Percentiles rank a stretch among this genome's conserved stretches.
Evolutionary conservation across 2,113 vertebrate species (phyloP).

Genomic region (Lampris megalopsis): DNA sequence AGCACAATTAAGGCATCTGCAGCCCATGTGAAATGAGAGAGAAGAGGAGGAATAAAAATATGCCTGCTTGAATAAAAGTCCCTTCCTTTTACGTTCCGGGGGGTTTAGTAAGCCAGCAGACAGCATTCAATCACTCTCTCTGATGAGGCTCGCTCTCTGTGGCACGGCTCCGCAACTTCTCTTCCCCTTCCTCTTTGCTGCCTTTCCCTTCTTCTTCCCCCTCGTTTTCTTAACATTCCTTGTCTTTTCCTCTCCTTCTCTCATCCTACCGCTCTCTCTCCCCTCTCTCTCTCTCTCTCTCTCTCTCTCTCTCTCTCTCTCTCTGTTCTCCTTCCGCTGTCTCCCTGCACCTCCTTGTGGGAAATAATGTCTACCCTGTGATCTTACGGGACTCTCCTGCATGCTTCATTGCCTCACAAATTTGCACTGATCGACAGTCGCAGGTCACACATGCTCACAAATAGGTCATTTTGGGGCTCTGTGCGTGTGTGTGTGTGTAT

Average conservation of each 20-base stretch:
- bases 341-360: not conserved
- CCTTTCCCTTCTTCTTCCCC: conserved; percentile 43
- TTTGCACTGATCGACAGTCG: conserved; percentile 72
- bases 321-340: not conserved
- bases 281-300: not conserved
- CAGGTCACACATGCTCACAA: conserved; percentile 75
- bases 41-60: conserved; percentile 78
- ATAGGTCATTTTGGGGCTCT: conserved; percentile 72
- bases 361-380: conserved; percentile 55
- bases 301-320: not conserved
- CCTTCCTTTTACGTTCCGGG: conserved; percentile 54
- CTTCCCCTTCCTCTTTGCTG: conserved; percentile 36
- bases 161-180: conserved; percentile 25
- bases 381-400: conserved; percentile 67
- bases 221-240: conserved; percentile 44
- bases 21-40: conserved; percentile 77
- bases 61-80: conserved; percentile 65
- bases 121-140: conserved; percentile 64
- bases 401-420: conserved; percentile 76
- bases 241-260: conserved; percentile 3
- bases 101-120: conserved; percentile 42
- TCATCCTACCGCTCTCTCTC: not conserved
- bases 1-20: conserved; percentile 80
- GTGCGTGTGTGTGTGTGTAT: too few relatives aligned
- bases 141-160: conserved; percentile 58